Evolutionary conservation across 2,888 invertebrate species (phyloP).

Genomic region (Plutella xylostella): DNA sequence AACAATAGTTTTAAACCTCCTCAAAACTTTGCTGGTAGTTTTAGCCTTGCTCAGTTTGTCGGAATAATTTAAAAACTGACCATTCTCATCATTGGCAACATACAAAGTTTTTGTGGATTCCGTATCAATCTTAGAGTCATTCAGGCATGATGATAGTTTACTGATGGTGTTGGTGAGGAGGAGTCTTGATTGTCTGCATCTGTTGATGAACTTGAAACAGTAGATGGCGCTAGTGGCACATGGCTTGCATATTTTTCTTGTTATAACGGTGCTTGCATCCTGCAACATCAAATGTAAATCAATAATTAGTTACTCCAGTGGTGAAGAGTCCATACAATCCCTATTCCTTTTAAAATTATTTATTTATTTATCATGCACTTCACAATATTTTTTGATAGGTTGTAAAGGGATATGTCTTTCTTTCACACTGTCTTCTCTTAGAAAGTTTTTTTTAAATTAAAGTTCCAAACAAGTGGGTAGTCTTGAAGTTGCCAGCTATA

Average conservation of each 20-base stretch:
- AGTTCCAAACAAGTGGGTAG: too few species aligned
- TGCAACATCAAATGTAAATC: constrained; percentile 22
- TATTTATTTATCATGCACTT: too few species aligned
- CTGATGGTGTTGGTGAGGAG: constrained; percentile 18
- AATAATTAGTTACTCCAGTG: too few species aligned
- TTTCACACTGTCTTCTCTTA: too few species aligned
- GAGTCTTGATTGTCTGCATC: constrained; percentile 17
- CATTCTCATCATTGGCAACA: background rate
- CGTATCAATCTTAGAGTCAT: too few species aligned
- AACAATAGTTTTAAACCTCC: background rate
- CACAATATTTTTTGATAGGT: too few species aligned
- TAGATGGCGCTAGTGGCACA: constrained; percentile 21
- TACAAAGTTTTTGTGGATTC: constrained; percentile 7
- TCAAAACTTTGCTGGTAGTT: background rate
- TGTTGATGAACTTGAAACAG: constrained; percentile 24
- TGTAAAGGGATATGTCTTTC: too few species aligned
- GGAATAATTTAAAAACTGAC: background rate
- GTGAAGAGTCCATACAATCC: too few species aligned
- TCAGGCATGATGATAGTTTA: too few species aligned
- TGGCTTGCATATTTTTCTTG: constrained; percentile 18
- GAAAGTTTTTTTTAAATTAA: too few species aligned
- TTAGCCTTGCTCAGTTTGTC: background rate
- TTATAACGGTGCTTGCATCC: constrained; percentile 12
- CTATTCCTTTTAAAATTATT: too few species aligned
- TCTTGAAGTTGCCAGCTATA: too few species aligned